Base-by-base conservation (phyloP, 2,797 vertebrate genomes). In the Somateria mollissima region DNA sequence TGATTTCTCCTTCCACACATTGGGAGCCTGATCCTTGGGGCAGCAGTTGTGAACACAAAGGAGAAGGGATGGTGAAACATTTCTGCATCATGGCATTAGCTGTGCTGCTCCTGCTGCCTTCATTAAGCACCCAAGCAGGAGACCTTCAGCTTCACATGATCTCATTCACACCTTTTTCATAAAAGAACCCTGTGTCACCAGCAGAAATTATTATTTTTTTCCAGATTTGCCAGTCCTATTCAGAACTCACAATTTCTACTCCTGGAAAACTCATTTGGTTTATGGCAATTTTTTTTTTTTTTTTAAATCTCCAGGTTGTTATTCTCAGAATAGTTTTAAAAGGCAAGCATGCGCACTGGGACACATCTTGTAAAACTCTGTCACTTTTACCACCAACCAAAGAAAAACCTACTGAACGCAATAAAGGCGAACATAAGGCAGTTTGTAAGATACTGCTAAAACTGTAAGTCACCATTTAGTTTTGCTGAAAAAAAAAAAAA, bases 71-170 rank as follows among this genome's bases (percentile, higher is more conserved):
- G 0, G 34, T 11, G 10, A 91, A 73, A 60, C 20, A 5, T 37
- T 64, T 36, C 71, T 79, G 51, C 10, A 3, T 0, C 5, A 39
- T 8, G 47, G 25, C 32, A 49, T 36, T 57, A 0, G 0, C 16
- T 1, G 3, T 27, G 51, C 66, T 76, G 15, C 2, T n/a, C 54
- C 78, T 80, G 65, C 87, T 70, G 69, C 82, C 81, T 28, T 60
- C 73, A 13, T 7, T 70, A 30, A 12, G 32, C 32, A 43, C 12
- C 28, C 0, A 1, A 41, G 21, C 60, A 58, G 30, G 34, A 78
- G 25, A 75, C 49, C 72, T 69, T 47, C 61, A 80, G 18, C 54
- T 81, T 58, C 41, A 13, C 5, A 25, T 21, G 11, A 86, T 39
- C 70, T 70, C 74, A 39, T 28, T 69, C 88, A 53, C 53, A 56